Conservation (phyloP, 2,113 vertebrate genomes). For the Leptobrachium ailaonicum region DNA sequence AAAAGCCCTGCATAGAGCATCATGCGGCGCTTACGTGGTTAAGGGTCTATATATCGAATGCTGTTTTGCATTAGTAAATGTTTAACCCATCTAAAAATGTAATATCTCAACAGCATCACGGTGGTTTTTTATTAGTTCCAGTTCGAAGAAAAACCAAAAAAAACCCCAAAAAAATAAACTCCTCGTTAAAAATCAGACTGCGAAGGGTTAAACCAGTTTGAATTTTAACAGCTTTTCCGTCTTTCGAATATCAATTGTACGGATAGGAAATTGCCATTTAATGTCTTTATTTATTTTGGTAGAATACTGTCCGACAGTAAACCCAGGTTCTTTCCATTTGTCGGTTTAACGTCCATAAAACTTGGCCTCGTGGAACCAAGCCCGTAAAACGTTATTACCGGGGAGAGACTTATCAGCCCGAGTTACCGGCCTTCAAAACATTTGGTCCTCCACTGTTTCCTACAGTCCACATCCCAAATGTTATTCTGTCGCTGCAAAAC, state of each 20-base stretch:
- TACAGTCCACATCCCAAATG: slow-evolving; percentile 24
- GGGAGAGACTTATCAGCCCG: not conserved
- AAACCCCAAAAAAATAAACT: no score
- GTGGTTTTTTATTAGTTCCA: no score
- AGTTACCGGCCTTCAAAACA: not conserved
- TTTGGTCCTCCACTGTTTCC: slow-evolving; percentile 11
- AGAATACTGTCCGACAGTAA: not conserved
- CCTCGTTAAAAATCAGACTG: no score
- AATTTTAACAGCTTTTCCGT: not conserved
- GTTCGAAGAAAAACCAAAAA: no score
- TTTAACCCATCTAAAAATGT: no score
- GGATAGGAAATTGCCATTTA: not conserved
- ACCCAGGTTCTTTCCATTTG: not conserved
- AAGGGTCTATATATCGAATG: no score
- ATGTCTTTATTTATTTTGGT: slow-evolving; percentile 1
- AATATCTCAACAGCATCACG: no score
- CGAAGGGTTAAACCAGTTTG: not conserved
- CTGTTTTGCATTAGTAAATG: no score
- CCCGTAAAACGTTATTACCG: not conserved
- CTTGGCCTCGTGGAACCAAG: not conserved
- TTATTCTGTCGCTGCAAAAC: slow-evolving; percentile 25
- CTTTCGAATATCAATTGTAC: not conserved
- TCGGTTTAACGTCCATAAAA: not conserved
- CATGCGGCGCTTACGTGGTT: no score
- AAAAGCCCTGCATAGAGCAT: no score